Percentiles rank a stretch among this genome's conserved stretches.
phyloP scores from a whole-genome alignment of 2,113 vertebrate genomes.

The Bufo gargarizans region DNA sequence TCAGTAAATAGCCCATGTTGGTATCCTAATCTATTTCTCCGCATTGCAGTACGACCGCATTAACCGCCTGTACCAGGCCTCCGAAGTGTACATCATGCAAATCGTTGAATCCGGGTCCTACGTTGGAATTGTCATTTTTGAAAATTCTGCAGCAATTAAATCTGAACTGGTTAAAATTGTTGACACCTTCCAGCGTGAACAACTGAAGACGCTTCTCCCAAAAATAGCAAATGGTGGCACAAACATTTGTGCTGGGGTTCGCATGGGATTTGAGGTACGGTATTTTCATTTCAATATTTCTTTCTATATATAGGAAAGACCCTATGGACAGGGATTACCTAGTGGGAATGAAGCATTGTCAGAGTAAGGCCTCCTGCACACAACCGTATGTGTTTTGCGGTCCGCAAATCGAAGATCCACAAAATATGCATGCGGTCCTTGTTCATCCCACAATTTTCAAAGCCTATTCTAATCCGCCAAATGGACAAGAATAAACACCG shows the following conservation, averaged over 20 bases:
- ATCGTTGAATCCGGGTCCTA: conserved; percentile 67
- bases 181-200: conserved; percentile 21
- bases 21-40: background rate
- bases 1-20: background rate
- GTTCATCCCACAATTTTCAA: no score
- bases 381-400: no score
- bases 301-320: no score
- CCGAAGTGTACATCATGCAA: conserved; percentile 66
- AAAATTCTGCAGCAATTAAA: background rate
- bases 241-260: conserved; percentile 66
- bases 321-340: background rate
- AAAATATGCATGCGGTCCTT: no score
- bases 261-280: conserved; percentile 67
- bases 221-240: conserved; percentile 38
- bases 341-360: background rate
- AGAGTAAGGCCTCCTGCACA: background rate
- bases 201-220: conserved; percentile 63
- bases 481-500: no score
- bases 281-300: background rate
- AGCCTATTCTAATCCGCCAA: no score
- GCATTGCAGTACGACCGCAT: conserved; percentile 60
- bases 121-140: conserved; percentile 71
- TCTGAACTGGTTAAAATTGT: conserved; percentile 59
- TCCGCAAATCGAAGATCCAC: no score
- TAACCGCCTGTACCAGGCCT: conserved; percentile 62